phyloP scores from a whole-genome alignment of 2,797 vertebrate genomes.

The Pangasius sanitwongsei region DNA sequence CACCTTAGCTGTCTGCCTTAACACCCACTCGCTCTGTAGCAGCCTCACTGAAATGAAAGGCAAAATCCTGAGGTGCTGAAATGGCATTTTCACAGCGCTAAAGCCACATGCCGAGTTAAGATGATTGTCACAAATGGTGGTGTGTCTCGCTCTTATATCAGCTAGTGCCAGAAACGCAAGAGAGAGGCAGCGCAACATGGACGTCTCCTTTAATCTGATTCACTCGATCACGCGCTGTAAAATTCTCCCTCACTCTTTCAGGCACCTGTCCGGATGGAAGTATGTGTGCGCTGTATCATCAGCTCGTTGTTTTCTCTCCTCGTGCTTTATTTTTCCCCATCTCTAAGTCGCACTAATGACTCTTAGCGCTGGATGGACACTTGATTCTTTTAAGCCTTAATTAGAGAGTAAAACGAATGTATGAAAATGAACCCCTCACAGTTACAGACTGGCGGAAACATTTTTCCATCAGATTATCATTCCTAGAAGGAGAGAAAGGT shows the following conservation, averaged over 20 bases:
- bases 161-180: slow-evolving; percentile 32
- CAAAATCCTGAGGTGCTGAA: slow-evolving; percentile 73
- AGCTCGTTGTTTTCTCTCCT: slow-evolving; percentile 13
- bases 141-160: slow-evolving; percentile 41
- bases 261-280: slow-evolving; percentile 28
- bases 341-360: background rate
- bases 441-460: background rate
- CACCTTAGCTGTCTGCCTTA: slow-evolving; percentile 72
- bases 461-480: slow-evolving; percentile 13
- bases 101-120: slow-evolving; percentile 65
- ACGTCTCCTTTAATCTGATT: slow-evolving; percentile 38
- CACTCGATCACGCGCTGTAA: slow-evolving; percentile 32
- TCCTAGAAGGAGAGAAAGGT: slow-evolving; percentile 53
- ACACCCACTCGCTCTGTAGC: slow-evolving; percentile 56
- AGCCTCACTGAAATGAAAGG: slow-evolving; percentile 37
- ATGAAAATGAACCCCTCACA: background rate
- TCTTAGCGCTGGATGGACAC: background rate
- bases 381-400: background rate
- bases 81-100: slow-evolving; percentile 62
- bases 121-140: slow-evolving; percentile 45
- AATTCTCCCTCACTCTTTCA: slow-evolving; percentile 29
- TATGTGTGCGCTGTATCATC: background rate
- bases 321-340: background rate
- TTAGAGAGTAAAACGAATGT: background rate
- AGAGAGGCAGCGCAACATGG: background rate